A percentile compares a stretch with the other conserved stretches of the same genome.
Conservation (phyloP, 2,797 vertebrate genomes). For the Heterohyrax brucei region DNA sequence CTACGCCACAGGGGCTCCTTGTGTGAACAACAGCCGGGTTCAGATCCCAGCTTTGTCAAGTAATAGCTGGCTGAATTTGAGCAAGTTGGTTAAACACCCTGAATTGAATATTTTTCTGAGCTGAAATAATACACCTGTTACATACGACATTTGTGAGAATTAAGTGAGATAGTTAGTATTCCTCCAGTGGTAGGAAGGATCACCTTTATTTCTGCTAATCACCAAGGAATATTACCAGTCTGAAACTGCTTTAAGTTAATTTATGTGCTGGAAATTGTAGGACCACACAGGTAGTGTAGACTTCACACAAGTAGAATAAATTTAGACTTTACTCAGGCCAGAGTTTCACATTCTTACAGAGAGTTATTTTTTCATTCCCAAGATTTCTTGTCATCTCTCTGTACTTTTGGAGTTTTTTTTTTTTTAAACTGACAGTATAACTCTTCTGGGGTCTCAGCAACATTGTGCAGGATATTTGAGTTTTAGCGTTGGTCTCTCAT, state of each 20-base stretch:
- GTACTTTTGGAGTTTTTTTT: slow-evolving; percentile 32
- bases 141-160: slow-evolving; percentile 42
- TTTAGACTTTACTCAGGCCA: slow-evolving; percentile 22
- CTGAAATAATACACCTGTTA: slow-evolving; percentile 30
- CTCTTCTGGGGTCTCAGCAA: background rate
- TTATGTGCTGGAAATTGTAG: slow-evolving; percentile 56
- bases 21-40: slow-evolving; percentile 32
- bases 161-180: slow-evolving; percentile 69
- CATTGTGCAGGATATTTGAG: slow-evolving; percentile 38
- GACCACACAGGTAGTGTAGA: slow-evolving; percentile 49
- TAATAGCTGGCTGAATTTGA: slow-evolving; percentile 61
- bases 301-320: slow-evolving; percentile 16
- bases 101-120: slow-evolving; percentile 62
- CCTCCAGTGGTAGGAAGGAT: background rate
- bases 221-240: slow-evolving; percentile 34
- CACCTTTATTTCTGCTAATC: slow-evolving; percentile 62
- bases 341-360: slow-evolving; percentile 55
- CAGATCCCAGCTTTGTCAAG: slow-evolving; percentile 53
- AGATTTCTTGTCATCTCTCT: slow-evolving; percentile 35
- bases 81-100: slow-evolving; percentile 31
- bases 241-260: slow-evolving; percentile 69
- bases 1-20: background rate
- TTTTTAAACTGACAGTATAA: background rate
- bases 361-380: slow-evolving; percentile 7
- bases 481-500: background rate